Base-by-base conservation (phyloP, 2,797 vertebrate genomes). In the Xyrichtys novacula region DNA sequence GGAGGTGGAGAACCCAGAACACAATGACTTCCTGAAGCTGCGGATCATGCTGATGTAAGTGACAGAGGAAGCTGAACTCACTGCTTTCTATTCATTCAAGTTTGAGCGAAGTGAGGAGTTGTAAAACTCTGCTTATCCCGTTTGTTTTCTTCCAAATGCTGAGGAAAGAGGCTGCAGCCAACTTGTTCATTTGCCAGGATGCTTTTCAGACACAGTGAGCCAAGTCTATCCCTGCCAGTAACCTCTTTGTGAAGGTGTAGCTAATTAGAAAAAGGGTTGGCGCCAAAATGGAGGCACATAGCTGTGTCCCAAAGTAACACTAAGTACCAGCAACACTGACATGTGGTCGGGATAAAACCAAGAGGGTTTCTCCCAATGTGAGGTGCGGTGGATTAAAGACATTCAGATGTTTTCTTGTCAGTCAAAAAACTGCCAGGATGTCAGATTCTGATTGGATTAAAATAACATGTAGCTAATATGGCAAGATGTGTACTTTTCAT, bases 21-120 rank as follows among this genome's bases (percentile, higher is more conserved):
- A 99, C 75, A 99, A 99, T 0, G 97, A 99, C 90, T 99, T 99
- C 85, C 93, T 99, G 72, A 99, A 99, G 90, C 93, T 99, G 86
- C 95, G 97, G 74, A 99, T 96, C 38, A 99, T 99, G 97, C 92
- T 99, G 53, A 99, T 99, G 97, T 99, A 84, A 95, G 96, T 88
- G 31, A 6, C 19, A 4, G 19, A 52, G 2, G 36, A 40, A 7
- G 17, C 42, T 17, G 0, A 56, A 58, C 5, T 26, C 5, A 2
- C 15, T 43, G 28, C 8, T 5, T 3, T 43, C 40, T 10, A 7
- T 11, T 5, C 20, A 20, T 8, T 1, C 1, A 42, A 3, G 10
- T 6, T 12, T 10, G 5, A 12, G 8, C 9, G n/a, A 12, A 43
- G 22, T n/a, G 39, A 42, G n/a, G 1, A 42, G 11, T 3, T 43